Evolutionary conservation across 1,140 invertebrate genomes (phyloP).

Genomic region (Gryllus bimaculatus): DNA sequence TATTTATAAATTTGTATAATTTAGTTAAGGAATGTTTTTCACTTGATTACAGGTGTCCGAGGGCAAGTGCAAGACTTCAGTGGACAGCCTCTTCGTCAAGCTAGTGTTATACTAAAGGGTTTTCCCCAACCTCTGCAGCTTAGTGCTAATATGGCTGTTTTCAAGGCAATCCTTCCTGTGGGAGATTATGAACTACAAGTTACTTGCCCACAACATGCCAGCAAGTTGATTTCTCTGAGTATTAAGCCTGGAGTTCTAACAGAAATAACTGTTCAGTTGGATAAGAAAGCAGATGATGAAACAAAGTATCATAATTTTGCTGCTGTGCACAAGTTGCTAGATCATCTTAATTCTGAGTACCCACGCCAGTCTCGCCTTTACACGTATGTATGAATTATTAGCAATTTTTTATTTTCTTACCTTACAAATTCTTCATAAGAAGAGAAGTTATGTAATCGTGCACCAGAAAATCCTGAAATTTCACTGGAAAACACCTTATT

Average conservation of each 20-base stretch:
- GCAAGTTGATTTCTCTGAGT: not conserved
- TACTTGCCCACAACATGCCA: not conserved
- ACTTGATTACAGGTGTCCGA: conserved; percentile 34
- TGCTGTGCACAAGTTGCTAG: not conserved
- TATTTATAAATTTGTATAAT: not conserved
- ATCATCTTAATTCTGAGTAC: conserved; percentile 9
- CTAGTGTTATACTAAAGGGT: conserved; percentile 36
- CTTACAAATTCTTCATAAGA: no score
- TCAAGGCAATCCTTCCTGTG: conserved; percentile 23
- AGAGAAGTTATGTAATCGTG: no score
- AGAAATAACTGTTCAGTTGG: conserved; percentile 7
- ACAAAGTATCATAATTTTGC: not conserved
- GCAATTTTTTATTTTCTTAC: no score
- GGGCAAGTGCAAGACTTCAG: conserved; percentile 40
- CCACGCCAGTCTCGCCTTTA: not conserved
- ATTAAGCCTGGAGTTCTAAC: not conserved
- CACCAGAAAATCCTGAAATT: no score
- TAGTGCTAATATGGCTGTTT: conserved; percentile 24
- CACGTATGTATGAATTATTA: conserved; percentile 1
- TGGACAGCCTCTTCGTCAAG: conserved; percentile 36
- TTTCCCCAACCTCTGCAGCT: conserved; percentile 32
- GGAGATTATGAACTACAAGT: conserved; percentile 22
- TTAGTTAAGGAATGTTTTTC: not conserved
- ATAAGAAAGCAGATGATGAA: not conserved
- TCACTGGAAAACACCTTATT: no score